Base-by-base conservation (phyloP, 2,797 vertebrate genomes). In the Tragelaphus oryx region DNA sequence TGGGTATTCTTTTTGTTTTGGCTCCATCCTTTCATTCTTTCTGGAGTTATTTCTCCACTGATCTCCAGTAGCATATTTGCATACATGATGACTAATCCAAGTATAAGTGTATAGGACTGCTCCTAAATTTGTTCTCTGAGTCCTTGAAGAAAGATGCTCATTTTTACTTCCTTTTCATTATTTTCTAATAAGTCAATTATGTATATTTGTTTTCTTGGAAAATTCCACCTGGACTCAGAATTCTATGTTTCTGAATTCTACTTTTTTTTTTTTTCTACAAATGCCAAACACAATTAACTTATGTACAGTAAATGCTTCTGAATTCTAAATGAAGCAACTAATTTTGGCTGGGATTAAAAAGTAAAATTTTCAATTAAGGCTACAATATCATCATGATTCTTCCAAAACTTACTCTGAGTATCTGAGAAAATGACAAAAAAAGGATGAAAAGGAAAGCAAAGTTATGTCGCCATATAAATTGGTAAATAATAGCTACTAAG, bases 321-420 rank as follows among this genome's bases (percentile, higher is more conserved):
- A 76, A 87, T 89, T 87, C 7, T 41, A 76, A 41, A 82, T 65
- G 17, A 82, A 94, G 24, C 41, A 83, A 71, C 44, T 52, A 16
- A 79, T 50, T 79, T 68, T 87, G 81, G 5, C 14, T 76, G n/a
- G 4, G 14, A 89, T 76, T 68, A 76, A 76, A 93, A 83, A 83
- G 24, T 37, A 75, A 48, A 10, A 20, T 37, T 92, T 95, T 94
- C 14, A 68, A 46, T 83, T 12, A 83, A 14, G 12, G 22, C 30
- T 76, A 89, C 87, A 71, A 12, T 50, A 37, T 48, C 22, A 33
- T 12, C 13, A 44, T 16, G 37, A 41, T 95, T 94, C 6, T 91
- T 89, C 17, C 71, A 30, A n/a, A 89, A 41, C 18, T 24, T 60
- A 28, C 26, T 91, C 28, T 82, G 52, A 9, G 1, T 46, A 8